These are phyloP conservation scores for Hydriomena furcata DNA, from an alignment of 2,888 invertebrate species.

Conservation along the genomic window DNA sequence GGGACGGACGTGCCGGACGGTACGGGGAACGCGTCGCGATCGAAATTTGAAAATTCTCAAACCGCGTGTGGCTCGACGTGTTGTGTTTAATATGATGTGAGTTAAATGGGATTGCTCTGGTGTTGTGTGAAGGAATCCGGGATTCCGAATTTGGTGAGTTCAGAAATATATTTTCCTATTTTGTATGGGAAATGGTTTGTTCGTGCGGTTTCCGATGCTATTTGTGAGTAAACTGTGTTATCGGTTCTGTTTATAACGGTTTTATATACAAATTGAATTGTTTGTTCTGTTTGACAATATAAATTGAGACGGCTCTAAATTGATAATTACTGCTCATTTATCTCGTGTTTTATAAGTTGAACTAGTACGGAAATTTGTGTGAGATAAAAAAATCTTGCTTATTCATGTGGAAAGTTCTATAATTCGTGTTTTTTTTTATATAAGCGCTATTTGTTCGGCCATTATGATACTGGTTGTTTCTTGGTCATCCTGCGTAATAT, in stretches of 20 bases:
- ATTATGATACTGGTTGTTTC: too few relatives aligned
- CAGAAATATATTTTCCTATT: not conserved
- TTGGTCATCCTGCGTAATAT: too few relatives aligned
- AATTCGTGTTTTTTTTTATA: too few relatives aligned
- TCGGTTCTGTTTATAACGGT: slow-evolving; percentile 21
- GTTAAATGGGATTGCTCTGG: slow-evolving; percentile 33
- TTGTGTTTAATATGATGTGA: slow-evolving; percentile 26
- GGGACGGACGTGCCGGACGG: slow-evolving; percentile 46
- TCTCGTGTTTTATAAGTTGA: too few relatives aligned
- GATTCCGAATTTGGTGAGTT: slow-evolving; percentile 34
- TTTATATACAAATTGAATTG: slow-evolving; percentile 10
- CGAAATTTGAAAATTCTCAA: slow-evolving; percentile 30
- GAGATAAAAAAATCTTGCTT: too few relatives aligned
- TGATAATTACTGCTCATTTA: too few relatives aligned
- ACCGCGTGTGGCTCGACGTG: slow-evolving; percentile 20
- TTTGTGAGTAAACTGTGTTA: slow-evolving; percentile 21
- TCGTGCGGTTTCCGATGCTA: slow-evolving; percentile 1
- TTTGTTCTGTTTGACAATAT: too few relatives aligned
- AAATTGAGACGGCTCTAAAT: too few relatives aligned
- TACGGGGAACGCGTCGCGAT: slow-evolving; percentile 11
- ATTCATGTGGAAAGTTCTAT: too few relatives aligned
- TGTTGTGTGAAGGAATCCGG: slow-evolving; percentile 26
- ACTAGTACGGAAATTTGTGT: too few relatives aligned
- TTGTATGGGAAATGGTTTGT: not conserved
- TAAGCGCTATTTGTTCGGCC: too few relatives aligned